Percentiles rank a stretch among this genome's conserved stretches.
These are phyloP conservation scores for Gymnoscopelus braueri DNA, from an alignment of 2,797 vertebrate genomes.

Conservation along the genomic window DNA sequence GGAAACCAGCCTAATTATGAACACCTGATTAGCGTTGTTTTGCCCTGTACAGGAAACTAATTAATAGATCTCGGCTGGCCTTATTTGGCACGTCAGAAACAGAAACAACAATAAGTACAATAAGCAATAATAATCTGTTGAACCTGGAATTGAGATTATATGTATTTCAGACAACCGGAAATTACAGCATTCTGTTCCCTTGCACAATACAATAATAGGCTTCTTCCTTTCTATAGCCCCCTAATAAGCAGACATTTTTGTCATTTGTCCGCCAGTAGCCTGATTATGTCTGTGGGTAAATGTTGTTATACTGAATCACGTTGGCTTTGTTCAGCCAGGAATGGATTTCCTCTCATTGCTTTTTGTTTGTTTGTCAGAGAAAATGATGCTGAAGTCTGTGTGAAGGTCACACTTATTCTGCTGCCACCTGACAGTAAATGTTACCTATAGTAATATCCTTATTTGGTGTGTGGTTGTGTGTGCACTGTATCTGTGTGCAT, in stretches of 20 bases:
- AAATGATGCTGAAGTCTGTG: slow-evolving; percentile 47
- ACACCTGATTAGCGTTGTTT: no score
- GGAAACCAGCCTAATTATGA: no score
- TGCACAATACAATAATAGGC: not conserved
- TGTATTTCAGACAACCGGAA: not conserved
- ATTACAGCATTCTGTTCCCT: not conserved
- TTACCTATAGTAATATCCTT: slow-evolving; percentile 48
- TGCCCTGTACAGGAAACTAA: no score
- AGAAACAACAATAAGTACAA: no score
- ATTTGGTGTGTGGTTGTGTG: not conserved
- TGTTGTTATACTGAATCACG: not conserved
- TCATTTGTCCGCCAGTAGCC: not conserved
- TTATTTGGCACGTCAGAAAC: no score
- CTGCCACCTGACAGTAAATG: slow-evolving; percentile 54
- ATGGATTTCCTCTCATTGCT: slow-evolving; percentile 48
- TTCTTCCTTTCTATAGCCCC: not conserved
- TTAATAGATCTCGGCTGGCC: no score
- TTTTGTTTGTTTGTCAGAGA: slow-evolving; percentile 50
- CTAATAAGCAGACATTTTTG: not conserved
- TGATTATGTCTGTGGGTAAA: slow-evolving; percentile 23
- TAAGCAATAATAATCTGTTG: not conserved
- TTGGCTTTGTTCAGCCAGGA: slow-evolving; percentile 22
- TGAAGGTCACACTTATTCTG: slow-evolving; percentile 63
- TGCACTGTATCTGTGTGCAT: not conserved
- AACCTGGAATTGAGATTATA: not conserved